Conservation (phyloP, 2,888 invertebrate genomes). For the Scrobipalpa costella region DNA sequence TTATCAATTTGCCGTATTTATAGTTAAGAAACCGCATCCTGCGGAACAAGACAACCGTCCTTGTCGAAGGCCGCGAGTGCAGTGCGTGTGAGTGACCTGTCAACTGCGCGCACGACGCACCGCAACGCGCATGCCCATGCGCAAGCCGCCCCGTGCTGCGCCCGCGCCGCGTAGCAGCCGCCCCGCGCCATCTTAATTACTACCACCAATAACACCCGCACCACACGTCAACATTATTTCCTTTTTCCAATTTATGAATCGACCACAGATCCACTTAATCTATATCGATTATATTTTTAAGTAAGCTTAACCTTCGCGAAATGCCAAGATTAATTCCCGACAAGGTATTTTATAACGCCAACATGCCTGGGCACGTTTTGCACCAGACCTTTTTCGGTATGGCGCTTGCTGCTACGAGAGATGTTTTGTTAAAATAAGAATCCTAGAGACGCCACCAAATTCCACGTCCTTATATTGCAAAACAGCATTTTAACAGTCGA, state of each 20-base stretch:
- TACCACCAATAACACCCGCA: constrained; percentile 72
- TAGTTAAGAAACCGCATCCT: not conserved
- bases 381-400: constrained; percentile 68
- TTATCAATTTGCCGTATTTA: not conserved
- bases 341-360: constrained; percentile 60
- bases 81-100: constrained; percentile 69
- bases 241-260: constrained; percentile 65
- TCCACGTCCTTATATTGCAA: constrained; percentile 70
- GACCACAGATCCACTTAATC: constrained; percentile 23
- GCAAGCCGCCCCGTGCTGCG: constrained; percentile 44
- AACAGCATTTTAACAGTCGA: constrained; percentile 63
- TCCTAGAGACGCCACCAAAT: constrained; percentile 67
- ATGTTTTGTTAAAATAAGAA: constrained; percentile 69
- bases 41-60: constrained; percentile 51
- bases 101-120: constrained; percentile 36
- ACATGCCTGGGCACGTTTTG: constrained; percentile 54
- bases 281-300: not conserved
- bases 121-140: constrained; percentile 30
- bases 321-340: constrained; percentile 68
- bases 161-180: constrained; percentile 31
- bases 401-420: constrained; percentile 59
- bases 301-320: constrained; percentile 55
- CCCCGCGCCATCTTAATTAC: constrained; percentile 70
- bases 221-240: constrained; percentile 60
- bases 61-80: constrained; percentile 66